Conservation (phyloP, 37 sponge, comb jelly and placozoan genomes). For the Ephydatia muelleri region DNA sequence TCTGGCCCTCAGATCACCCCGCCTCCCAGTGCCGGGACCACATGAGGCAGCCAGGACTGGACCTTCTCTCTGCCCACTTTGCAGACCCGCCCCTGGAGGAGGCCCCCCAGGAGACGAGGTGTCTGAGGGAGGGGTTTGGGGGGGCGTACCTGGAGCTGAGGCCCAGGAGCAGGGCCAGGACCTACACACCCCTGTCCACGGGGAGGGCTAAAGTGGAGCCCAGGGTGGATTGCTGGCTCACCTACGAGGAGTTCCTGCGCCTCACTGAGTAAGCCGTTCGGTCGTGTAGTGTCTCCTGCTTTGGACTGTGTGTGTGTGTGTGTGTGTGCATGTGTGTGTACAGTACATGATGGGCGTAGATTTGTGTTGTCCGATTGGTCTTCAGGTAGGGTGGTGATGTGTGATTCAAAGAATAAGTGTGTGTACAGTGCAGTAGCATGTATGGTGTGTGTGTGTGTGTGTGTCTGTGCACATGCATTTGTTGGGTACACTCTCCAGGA, state of each 20-base stretch:
- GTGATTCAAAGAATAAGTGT: too few species aligned
- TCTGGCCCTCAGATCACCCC: constrained; percentile 47
- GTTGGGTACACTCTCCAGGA: too few species aligned
- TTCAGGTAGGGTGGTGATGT: too few species aligned
- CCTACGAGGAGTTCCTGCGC: constrained; percentile 47
- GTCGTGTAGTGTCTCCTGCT: neutral
- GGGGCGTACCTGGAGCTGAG: constrained; percentile 49
- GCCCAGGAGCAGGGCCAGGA: constrained; percentile 22
- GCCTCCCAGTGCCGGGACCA: constrained; percentile 10
- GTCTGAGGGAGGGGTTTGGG: constrained; percentile 35
- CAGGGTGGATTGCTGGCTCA: constrained; percentile 78
- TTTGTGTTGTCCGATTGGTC: too few species aligned
- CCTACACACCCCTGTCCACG: constrained; percentile 38
- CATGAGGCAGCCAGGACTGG: constrained; percentile 18
- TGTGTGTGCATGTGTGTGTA: too few species aligned
- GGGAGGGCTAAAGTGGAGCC: constrained; percentile 36
- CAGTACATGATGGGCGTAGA: too few species aligned
- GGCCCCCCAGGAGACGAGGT: neutral
- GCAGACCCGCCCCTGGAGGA: constrained; percentile 14
- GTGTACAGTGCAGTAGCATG: too few species aligned
- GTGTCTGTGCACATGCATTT: too few species aligned
- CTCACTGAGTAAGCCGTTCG: constrained; percentile 39
- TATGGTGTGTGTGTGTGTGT: too few species aligned
- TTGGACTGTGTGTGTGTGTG: neutral
- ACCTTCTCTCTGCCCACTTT: constrained; percentile 10